Evolutionary conservation across 2,888 invertebrate species (phyloP).

Genomic region (Eupithecia abbreviata): DNA sequence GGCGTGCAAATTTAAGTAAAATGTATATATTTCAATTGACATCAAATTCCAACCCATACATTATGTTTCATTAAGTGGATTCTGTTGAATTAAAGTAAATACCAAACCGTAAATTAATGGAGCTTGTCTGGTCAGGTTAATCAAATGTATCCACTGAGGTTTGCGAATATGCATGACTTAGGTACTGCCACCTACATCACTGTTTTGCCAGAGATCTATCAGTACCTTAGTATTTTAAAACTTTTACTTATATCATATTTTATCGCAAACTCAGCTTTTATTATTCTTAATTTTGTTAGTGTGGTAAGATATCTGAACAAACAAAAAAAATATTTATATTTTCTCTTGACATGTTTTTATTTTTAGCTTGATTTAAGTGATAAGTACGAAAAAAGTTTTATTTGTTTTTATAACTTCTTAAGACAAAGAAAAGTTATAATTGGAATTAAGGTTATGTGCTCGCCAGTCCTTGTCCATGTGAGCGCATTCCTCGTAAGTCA

Average conservation of each 20-base stretch:
- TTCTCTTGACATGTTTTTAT: background rate
- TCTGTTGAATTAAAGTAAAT: slow-evolving; percentile 76
- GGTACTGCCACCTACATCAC: slow-evolving; percentile 54
- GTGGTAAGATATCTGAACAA: background rate
- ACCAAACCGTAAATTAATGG: slow-evolving; percentile 81
- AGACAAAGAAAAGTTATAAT: background rate
- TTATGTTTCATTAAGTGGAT: slow-evolving; percentile 54
- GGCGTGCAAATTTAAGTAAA: background rate
- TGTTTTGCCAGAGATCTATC: background rate
- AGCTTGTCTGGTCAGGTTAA: slow-evolving; percentile 83
- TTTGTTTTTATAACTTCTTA: background rate
- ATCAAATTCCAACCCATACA: slow-evolving; percentile 27
- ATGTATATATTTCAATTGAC: background rate
- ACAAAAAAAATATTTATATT: background rate
- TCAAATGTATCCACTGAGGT: slow-evolving; percentile 79
- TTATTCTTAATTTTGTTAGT: background rate
- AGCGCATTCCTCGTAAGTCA: slow-evolving; percentile 70
- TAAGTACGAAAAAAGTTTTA: background rate
- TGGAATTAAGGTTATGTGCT: slow-evolving; percentile 31
- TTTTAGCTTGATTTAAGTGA: background rate
- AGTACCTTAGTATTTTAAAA: background rate
- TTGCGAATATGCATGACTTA: slow-evolving; percentile 64
- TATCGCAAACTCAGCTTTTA: background rate
- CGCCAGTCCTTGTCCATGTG: slow-evolving; percentile 58
- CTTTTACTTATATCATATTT: background rate